These are phyloP conservation scores for Arctopsyche grandis DNA, from an alignment of 1,140 invertebrate species.

Conservation along the genomic window DNA sequence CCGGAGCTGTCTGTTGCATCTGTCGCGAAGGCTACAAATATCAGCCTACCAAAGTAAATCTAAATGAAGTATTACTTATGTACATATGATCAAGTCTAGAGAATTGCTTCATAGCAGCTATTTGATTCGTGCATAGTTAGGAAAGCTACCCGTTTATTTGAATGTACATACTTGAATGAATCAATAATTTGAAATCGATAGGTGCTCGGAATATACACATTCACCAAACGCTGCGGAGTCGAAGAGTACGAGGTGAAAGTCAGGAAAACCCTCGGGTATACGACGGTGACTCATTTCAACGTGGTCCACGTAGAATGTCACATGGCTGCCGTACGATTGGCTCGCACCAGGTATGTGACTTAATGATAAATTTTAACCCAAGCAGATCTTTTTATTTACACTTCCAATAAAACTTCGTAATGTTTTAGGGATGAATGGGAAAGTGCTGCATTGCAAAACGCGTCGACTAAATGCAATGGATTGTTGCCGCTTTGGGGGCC, in stretches of 20 bases:
- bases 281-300: conserved; percentile 98
- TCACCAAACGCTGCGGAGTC: conserved; percentile 94
- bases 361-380: no score
- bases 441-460: conserved; percentile 96
- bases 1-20: conserved; percentile 96
- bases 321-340: conserved; percentile 88
- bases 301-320: conserved; percentile 98
- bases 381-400: not conserved
- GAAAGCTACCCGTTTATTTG: no score
- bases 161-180: no score
- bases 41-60: conserved; percentile 80
- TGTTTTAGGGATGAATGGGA: conserved; percentile 92
- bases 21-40: conserved; percentile 98
- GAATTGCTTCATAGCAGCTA: no score
- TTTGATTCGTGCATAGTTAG: no score
- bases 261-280: conserved; percentile 86
- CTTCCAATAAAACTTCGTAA: not conserved
- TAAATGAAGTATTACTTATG: not conserved
- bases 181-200: conserved; percentile 53
- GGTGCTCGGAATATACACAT: conserved; percentile 96
- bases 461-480: conserved; percentile 97
- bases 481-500: conserved; percentile 96
- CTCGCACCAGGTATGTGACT: conserved; percentile 71
- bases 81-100: no score
- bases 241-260: conserved; percentile 92